Conservation (phyloP, 2,888 invertebrate species). For the Drosophila sordidula region DNA sequence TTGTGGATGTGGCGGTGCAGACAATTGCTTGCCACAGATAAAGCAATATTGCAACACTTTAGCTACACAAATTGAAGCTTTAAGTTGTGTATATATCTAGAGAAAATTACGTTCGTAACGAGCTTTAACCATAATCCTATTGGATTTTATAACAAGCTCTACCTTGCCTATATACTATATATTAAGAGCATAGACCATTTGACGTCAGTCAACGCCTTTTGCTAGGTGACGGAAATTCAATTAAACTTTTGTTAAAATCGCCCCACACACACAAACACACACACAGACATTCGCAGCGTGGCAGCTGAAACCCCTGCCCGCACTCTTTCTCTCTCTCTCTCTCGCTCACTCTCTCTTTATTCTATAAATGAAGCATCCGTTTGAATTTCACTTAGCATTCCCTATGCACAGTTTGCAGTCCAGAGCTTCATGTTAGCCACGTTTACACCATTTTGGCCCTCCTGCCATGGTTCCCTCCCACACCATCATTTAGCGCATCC, state of each 20-base stretch:
- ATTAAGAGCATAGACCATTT: slow-evolving; percentile 12
- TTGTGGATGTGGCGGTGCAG: slow-evolving; percentile 9
- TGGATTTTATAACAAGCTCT: background rate
- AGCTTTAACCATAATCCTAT: background rate
- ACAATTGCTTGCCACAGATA: slow-evolving; percentile 18
- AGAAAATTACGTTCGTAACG: background rate
- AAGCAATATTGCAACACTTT: slow-evolving; percentile 5
- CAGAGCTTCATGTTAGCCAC: slow-evolving; percentile 38
- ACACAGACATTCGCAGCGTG: slow-evolving; percentile 1
- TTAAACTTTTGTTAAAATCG: slow-evolving; percentile 60
- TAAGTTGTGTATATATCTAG: background rate
- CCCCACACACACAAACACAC: background rate
- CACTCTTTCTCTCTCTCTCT: background rate
- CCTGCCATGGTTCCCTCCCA: background rate
- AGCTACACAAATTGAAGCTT: slow-evolving; percentile 11
- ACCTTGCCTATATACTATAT: background rate
- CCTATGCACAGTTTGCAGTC: slow-evolving; percentile 4
- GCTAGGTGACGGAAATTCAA: slow-evolving; percentile 64
- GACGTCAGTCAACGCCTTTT: slow-evolving; percentile 44
- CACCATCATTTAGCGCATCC: background rate
- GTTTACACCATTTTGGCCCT: slow-evolving; percentile 34
- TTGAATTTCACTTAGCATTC: slow-evolving; percentile 18
- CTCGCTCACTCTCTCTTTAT: slow-evolving; percentile 6
- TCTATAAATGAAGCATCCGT: slow-evolving; percentile 30
- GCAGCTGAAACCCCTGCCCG: background rate